Percentiles rank a stretch among this genome's conserved stretches.
Evolutionary conservation across 1,140 invertebrate species (phyloP).

Genomic region (Ctenoplectra terminalis): DNA sequence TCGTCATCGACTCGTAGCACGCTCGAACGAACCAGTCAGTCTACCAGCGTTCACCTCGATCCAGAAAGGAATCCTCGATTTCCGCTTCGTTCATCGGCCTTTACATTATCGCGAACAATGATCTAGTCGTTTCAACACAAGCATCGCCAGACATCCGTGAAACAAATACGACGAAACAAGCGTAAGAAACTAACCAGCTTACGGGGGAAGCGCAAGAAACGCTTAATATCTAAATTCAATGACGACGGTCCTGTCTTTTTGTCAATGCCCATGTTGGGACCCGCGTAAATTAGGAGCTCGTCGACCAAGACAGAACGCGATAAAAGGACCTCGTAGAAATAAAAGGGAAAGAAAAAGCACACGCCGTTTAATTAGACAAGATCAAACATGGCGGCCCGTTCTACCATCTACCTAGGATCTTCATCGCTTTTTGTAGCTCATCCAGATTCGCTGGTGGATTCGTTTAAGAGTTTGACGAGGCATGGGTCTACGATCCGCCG

Average conservation of each 20-base stretch:
- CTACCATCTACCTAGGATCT: background rate
- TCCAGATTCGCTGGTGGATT: slow-evolving; percentile 40
- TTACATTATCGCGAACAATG: background rate
- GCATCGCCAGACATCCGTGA: background rate
- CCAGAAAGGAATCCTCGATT: background rate
- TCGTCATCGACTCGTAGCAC: background rate
- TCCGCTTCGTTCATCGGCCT: background rate
- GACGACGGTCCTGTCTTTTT: background rate
- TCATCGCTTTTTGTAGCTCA: slow-evolving; percentile 29
- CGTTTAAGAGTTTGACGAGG: slow-evolving; percentile 48
- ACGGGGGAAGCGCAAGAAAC: background rate
- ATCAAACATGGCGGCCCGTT: slow-evolving; percentile 31
- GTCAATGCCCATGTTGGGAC: background rate
- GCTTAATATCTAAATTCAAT: slow-evolving; percentile 9
- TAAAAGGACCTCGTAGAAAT: background rate
- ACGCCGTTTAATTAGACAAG: slow-evolving; percentile 33
- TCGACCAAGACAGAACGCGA: background rate
- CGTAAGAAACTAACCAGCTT: background rate
- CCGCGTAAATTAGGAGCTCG: slow-evolving; percentile 21
- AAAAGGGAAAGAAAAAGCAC: background rate
- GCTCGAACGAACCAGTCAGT: background rate
- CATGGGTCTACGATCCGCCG: background rate
- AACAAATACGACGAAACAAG: background rate
- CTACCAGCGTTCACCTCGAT: background rate
- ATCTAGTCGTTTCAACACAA: background rate